A percentile compares a stretch with the other conserved stretches of the same genome.
phyloP scores from a whole-genome alignment of 2,888 invertebrate species.

The Seira musarum region DNA sequence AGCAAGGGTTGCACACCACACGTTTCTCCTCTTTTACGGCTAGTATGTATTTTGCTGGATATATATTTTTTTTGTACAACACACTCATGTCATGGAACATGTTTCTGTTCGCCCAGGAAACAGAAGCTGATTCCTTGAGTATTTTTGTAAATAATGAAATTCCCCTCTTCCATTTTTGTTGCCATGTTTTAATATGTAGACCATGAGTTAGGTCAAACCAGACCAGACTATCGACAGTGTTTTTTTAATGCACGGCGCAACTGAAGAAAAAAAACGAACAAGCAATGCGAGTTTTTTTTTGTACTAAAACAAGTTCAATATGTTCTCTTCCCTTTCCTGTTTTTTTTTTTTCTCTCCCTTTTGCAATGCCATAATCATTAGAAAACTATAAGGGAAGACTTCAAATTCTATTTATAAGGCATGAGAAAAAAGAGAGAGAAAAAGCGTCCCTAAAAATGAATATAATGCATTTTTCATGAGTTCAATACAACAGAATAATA shows the following conservation, averaged over 20 bases:
- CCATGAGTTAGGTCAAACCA: background rate
- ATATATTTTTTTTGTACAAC: too few species aligned
- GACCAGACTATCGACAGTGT: background rate
- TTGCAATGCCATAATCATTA: constrained; percentile 1
- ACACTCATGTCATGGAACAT: too few species aligned
- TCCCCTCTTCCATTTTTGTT: constrained; percentile 17
- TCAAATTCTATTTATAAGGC: constrained; percentile 27
- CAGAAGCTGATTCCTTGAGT: background rate
- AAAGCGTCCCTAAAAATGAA: constrained; percentile 3
- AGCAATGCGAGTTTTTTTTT: constrained; percentile 6
- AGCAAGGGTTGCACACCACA: too few species aligned
- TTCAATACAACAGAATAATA: constrained; percentile 59
- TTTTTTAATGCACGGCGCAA: background rate
- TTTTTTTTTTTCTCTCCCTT: background rate
- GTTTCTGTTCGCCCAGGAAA: background rate
- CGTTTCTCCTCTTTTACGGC: too few species aligned
- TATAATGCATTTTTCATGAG: constrained; percentile 61
- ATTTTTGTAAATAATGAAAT: constrained; percentile 44
- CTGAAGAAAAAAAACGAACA: background rate
- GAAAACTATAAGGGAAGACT: background rate
- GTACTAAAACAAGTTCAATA: constrained; percentile 50
- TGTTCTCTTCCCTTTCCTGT: constrained; percentile 16
- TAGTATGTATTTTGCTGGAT: too few species aligned
- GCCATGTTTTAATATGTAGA: constrained; percentile 3
- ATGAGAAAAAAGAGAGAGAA: constrained; percentile 13